Evolutionary conservation across 2,797 vertebrate species (phyloP), one percentile per base, ranked within the genome.

Genomic region (Alectoris magna): DNA sequence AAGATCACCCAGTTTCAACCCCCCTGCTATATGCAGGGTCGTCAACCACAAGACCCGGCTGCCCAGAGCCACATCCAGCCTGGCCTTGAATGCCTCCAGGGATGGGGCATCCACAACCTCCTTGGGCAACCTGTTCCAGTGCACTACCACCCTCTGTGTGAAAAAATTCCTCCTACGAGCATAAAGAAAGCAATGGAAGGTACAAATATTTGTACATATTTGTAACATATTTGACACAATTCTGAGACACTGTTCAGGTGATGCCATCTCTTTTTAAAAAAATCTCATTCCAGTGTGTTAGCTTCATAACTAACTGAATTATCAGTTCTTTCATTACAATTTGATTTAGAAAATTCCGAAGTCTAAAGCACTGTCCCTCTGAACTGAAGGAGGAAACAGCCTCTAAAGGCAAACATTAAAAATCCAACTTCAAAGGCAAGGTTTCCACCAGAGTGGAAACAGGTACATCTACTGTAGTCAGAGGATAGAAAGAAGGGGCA

Each of bases 191-290:
- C 55, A 73, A 43, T 0, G 0, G 26, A 5, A 77, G 4, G 31
- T 19, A 8, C 46, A 70, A 9, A 36, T 14, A 16, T 34, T 34
- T 34, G 34, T 34, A 34, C 34, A 34, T 34, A 34, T 34, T 34
- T 34, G 34, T 14, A 59, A 7, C 34, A 5, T 55, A n/a, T 55
- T 18, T 71, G 38, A 29, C 41, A 38, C 22, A n/a, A 43, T 43
- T 68, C 43, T 41, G 34, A 29, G 10, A 15, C 0, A 0, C 3
- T 56, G 46, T 24, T 62, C 74, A 67, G 36, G 46, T 6, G 17
- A 46, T 36, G 22, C 27, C 0, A 0, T 10, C 34, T 34, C 46
- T 75, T 87, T 51, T 10, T 41, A 4, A 41, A 36, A 22, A 64
- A 56, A 38, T 15, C 41, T 5, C 8, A 48, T 24, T 46, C 22